Evolutionary conservation across 1,140 invertebrate species (phyloP), one percentile per base, ranked within the genome.

Genomic region (Alviniconcha marisindica): DNA sequence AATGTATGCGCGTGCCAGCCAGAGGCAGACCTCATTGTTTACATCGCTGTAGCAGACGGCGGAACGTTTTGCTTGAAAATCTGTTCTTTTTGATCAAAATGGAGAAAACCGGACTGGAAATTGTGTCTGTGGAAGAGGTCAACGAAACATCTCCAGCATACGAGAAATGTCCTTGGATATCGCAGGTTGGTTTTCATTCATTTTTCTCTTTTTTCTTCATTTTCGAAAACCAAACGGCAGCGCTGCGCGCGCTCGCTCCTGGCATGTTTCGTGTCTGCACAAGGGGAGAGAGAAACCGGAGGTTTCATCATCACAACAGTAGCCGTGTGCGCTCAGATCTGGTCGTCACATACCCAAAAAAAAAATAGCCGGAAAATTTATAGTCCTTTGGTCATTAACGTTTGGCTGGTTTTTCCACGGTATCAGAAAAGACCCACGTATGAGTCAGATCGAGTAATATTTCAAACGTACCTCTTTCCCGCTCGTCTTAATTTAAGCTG

Each of bases 301-400:
- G 74, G 54, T 77, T 77, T 77, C 74, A 77, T 77, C 74, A 77
- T 77, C 74, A 77, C 63, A 28, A 1, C 63, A 66, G 28, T 28
- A n/a, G n/a, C n/a, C n/a, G n/a, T n/a, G n/a, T n/a, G n/a, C n/a
- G n/a, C n/a, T n/a, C n/a, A n/a, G n/a, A n/a, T n/a, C n/a, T n/a
- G n/a, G n/a, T n/a, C n/a, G n/a, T n/a, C n/a, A n/a, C n/a, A n/a
- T n/a, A n/a, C n/a, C n/a, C n/a, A n/a, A n/a, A n/a, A n/a, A n/a
- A n/a, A n/a, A n/a, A n/a, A n/a, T n/a, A n/a, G n/a, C n/a, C n/a
- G n/a, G n/a, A n/a, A n/a, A n/a, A n/a, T n/a, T n/a, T n/a, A n/a
- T n/a, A n/a, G n/a, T n/a, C n/a, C n/a, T n/a, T n/a, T n/a, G n/a
- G n/a, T n/a, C n/a, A n/a, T n/a, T n/a, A n/a, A n/a, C n/a, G n/a